Conservation (phyloP, 2,113 vertebrate genomes). For the Orientallactaga bullata region DNA sequence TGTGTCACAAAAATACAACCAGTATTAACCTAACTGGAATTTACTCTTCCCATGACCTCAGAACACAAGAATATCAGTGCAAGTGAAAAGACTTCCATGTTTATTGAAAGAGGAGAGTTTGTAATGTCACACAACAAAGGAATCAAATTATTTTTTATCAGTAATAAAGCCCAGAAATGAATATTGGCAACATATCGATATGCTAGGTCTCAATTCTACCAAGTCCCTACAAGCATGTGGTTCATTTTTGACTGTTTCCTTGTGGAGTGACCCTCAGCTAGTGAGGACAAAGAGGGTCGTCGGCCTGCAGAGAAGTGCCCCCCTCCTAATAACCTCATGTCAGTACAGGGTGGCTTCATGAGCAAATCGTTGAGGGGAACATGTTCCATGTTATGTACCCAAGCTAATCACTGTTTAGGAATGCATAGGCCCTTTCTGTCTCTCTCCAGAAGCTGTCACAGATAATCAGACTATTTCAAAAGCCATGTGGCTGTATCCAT, state of each 20-base stretch:
- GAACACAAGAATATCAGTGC: background rate
- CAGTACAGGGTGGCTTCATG: accelerated
- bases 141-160: slow-evolving; percentile 18
- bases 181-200: background rate
- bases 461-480: slow-evolving; percentile 51
- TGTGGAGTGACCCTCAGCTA: background rate
- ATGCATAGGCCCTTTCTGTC: background rate
- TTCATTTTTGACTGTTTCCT: background rate
- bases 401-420: slow-evolving; percentile 40
- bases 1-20: background rate
- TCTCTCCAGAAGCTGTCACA: slow-evolving; percentile 61
- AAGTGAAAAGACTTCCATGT: background rate
- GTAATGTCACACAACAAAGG: background rate
- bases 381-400: background rate
- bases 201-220: background rate
- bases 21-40: background rate
- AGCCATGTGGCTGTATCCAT: background rate
- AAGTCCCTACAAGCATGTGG: background rate
- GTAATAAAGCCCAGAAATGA: slow-evolving; percentile 16
- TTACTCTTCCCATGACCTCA: background rate
- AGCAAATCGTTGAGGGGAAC: background rate
- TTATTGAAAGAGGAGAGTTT: background rate
- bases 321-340: background rate
- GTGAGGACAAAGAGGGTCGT: too few species aligned
- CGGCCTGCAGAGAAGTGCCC: background rate